Conservation (phyloP, 2,113 vertebrate genomes). For the Xiphophorus maculatus region DNA sequence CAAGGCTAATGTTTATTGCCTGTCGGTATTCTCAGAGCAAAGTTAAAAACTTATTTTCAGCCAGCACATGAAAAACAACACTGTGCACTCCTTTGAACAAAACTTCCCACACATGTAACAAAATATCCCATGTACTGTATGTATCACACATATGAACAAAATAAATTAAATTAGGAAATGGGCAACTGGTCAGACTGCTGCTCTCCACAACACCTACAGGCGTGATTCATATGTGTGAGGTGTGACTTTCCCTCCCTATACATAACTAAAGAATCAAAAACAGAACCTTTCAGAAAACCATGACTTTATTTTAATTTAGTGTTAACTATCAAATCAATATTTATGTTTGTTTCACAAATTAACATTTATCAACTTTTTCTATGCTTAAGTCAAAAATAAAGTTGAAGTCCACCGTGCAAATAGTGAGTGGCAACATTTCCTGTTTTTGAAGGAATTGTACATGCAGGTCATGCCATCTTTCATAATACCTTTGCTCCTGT, state of each 20-base stretch:
- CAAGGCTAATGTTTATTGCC: neutral
- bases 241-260: neutral
- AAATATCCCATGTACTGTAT: neutral
- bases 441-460: slow-evolving; percentile 1
- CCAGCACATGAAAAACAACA: neutral
- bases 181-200: neutral
- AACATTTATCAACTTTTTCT: neutral
- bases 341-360: neutral
- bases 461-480: slow-evolving; percentile 3
- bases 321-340: neutral
- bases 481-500: slow-evolving; percentile 2
- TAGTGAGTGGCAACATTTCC: neutral
- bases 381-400: neutral
- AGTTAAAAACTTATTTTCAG: neutral
- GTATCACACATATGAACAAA: neutral
- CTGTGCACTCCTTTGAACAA: slow-evolving; percentile 3
- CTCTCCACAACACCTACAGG: neutral
- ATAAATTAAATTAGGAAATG: slow-evolving; percentile 4
- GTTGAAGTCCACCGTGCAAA: neutral
- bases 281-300: neutral
- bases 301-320: neutral
- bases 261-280: neutral
- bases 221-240: neutral
- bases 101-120: neutral
- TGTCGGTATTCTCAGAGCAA: neutral